Base-by-base conservation (phyloP, 2,888 invertebrate genomes). In the Oscheius myriophilus region DNA sequence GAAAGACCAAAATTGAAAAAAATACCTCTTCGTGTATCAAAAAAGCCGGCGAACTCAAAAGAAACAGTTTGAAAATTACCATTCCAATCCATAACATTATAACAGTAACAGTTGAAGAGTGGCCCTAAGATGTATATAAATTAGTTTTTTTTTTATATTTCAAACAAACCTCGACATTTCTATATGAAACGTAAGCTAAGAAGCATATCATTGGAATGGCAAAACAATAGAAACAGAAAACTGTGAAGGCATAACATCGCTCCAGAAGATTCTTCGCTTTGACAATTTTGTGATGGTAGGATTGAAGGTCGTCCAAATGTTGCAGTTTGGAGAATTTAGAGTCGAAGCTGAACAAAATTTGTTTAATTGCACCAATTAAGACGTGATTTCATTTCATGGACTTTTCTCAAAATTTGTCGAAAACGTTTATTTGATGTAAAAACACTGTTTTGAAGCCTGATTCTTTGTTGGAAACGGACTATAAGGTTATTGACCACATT, bases 221-320 rank as follows among this genome's bases (percentile, higher is more conserved):
- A 14, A 59, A 43, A 12, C 21, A 25, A 33, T 59, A 59, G 26
- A 43, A 59, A 26, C 45, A 45, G 43, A 59, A 59, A 25, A 59
- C 25, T 4, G 25, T 18, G 12, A 59, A 33, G 25, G 43, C 25
- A 18, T 46, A 59, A 21, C 59, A 59, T 11, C 25, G 25, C 16
- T 59, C 59, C 25, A 59, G 46, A 6, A 16, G 6, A n/a, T 23
- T 21, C 16, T 45, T 59, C 11, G 59, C 59, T 14, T 6, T 46
- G 23, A 59, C 43, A 14, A 59, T 25, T 25, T 45, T 7, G 46
- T 59, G 59, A 23, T 59, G 59, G 6, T 45, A 26, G 26, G 46
- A 46, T 43, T 59, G 59, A 18, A 59, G 45, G 46, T 59, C 45
- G 26, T 59, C 59, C 25, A 59, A 16, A 25, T 45, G 46, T 45